Conservation (phyloP, 30 jellyfish, hydroid and myxozoan species). For the Aurelia coerulea region DNA sequence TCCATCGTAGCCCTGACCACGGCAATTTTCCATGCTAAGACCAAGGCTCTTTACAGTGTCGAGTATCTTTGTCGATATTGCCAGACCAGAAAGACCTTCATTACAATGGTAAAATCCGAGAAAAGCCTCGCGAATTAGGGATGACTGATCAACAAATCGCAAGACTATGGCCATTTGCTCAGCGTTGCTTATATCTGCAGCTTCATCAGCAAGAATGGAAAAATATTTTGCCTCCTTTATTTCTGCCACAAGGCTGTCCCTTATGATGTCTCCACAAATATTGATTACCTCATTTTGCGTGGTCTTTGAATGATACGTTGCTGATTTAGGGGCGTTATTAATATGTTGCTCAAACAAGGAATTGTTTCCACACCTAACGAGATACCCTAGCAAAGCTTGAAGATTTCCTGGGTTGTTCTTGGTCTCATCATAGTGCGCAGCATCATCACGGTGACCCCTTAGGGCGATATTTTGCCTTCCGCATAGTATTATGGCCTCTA, state of each 20-base stretch:
- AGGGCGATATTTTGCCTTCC: conserved; percentile 14
- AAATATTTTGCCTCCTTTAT: conserved; percentile 38
- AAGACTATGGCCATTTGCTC: conserved; percentile 63
- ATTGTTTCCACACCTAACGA: not conserved
- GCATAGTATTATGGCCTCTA: not conserved
- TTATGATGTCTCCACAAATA: conserved; percentile 56
- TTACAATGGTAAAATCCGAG: conserved; percentile 63
- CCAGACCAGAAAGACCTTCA: conserved; percentile 73
- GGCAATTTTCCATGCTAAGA: conserved; percentile 41
- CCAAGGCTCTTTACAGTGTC: conserved; percentile 22
- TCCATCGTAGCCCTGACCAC: conserved; percentile 88
- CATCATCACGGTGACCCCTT: conserved; percentile 37
- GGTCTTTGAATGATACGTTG: conserved; percentile 17
- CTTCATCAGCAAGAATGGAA: conserved; percentile 67
- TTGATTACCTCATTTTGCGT: conserved; percentile 64
- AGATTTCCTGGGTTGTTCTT: conserved; percentile 39
- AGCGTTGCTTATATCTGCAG: conserved; percentile 15
- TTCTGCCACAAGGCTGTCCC: not conserved
- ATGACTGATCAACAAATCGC: conserved; percentile 38
- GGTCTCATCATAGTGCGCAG: not conserved
- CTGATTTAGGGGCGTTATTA: not conserved
- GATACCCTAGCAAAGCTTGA: conserved; percentile 4
- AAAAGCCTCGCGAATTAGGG: conserved; percentile 62
- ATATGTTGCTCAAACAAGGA: not conserved
- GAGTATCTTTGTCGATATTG: too few relatives aligned